A percentile compares a stretch with the other conserved stretches of the same genome.
phyloP scores from a whole-genome alignment of 2,113 vertebrate species.

The Tachysurus vachellii region DNA sequence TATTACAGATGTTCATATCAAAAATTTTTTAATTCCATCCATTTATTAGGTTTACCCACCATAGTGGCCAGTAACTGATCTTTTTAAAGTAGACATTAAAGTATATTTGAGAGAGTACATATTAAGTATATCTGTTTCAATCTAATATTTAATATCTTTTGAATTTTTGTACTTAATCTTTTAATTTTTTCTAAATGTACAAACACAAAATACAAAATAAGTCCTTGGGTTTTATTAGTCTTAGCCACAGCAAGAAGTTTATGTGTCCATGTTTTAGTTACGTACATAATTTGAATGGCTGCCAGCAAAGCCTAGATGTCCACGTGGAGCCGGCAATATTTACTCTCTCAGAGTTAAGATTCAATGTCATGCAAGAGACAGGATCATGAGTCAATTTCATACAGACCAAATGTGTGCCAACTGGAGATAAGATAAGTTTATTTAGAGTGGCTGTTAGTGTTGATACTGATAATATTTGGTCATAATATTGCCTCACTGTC shows the following conservation, averaged over 20 bases:
- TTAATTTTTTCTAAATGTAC: not conserved
- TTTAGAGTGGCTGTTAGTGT: not conserved
- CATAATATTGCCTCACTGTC: conserved; percentile 22
- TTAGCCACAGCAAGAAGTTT: not conserved
- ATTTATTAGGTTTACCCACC: not conserved
- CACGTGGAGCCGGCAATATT: conserved; percentile 37
- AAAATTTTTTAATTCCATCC: not conserved
- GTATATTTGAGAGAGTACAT: not conserved
- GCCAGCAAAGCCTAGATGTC: not conserved
- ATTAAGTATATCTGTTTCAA: not conserved
- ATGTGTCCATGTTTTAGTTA: not conserved
- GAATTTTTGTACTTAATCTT: not conserved
- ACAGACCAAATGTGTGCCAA: conserved; percentile 43
- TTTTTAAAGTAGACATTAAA: not conserved
- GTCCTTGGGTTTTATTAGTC: not conserved
- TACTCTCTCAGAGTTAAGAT: conserved; percentile 16
- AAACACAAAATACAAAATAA: not conserved
- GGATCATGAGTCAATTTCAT: conserved; percentile 28
- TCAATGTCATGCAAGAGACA: not conserved
- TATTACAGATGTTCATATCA: not conserved
- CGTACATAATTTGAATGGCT: conserved; percentile 1
- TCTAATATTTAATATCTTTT: not conserved
- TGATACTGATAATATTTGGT: conserved; percentile 14
- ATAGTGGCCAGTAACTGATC: not conserved
- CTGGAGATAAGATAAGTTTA: conserved; percentile 45